Percentiles rank a stretch among this genome's conserved stretches.
These are phyloP conservation scores for Hartigia nigra DNA, from an alignment of 2,888 invertebrate species.

Conservation along the genomic window DNA sequence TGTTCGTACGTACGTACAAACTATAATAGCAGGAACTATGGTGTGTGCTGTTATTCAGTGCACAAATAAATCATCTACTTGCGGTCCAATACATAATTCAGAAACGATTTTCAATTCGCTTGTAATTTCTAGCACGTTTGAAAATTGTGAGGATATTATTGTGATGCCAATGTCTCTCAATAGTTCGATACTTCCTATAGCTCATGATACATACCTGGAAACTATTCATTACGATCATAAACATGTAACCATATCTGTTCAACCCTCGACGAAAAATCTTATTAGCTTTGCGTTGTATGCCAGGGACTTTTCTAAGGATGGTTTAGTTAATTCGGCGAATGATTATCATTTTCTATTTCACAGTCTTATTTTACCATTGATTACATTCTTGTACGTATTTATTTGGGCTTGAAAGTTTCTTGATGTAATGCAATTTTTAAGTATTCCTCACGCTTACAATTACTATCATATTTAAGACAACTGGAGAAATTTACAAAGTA, in stretches of 20 bases:
- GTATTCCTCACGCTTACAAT: background rate
- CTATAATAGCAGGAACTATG: slow-evolving; percentile 38
- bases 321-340: background rate
- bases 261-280: slow-evolving; percentile 33
- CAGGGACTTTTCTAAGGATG: slow-evolving; percentile 44
- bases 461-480: background rate
- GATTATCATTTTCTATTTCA: background rate
- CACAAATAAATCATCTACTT: slow-evolving; percentile 47
- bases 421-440: background rate
- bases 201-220: slow-evolving; percentile 24
- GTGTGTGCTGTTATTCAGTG: slow-evolving; percentile 60
- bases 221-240: slow-evolving; percentile 18
- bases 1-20: slow-evolving; percentile 29
- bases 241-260: slow-evolving; percentile 32
- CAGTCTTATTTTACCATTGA: background rate
- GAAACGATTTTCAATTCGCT: slow-evolving; percentile 35
- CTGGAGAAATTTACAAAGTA: background rate
- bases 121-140: slow-evolving; percentile 36
- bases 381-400: background rate
- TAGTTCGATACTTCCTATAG: slow-evolving; percentile 35
- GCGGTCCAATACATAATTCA: slow-evolving; percentile 34
- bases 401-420: background rate
- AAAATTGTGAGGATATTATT: slow-evolving; percentile 32
- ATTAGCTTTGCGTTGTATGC: slow-evolving; percentile 47
- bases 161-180: slow-evolving; percentile 39